Evolutionary conservation across 2,113 vertebrate species (phyloP), one percentile per base, ranked within the genome.

Genomic region (Corythaeola cristata): DNA sequence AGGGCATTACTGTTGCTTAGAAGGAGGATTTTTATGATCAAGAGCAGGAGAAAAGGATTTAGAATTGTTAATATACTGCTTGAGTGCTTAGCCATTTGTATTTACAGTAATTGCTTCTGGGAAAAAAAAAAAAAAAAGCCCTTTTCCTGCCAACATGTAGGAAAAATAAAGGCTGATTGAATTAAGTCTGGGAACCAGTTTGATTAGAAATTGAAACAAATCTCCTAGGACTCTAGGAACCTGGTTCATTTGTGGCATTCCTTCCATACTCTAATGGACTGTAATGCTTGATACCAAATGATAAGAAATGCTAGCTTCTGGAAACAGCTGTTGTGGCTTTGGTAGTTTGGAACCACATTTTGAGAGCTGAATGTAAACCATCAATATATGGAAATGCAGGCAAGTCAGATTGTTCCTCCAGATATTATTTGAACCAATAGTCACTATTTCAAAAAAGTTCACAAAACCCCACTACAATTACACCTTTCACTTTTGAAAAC

Each of bases 191-290:
- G 89, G 89, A 96, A 96, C 80, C 87, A 97, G 94, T 97, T 97
- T 97, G 97, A 97, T 97, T 97, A 97, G 93, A 91, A 95, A 94
- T 88, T 89, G 95, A 97, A 97, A 95, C 89, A 89, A 95, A 97
- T 97, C 95, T 97, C 89, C 59, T 59, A 91, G 93, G 95, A 94
- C 74, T 93, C 47, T 62, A 89, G 90, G 88, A 97, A 92, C 63
- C 10, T 72, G 26, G 83, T 96, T 97, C 82, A 81, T 95, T 96
- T 96, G 73, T 86, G 47, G 49, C 90, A 96, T 97, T 97, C 93
- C 71, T 97, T 95, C 94, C 79, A 55, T 93, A 91, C 81, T 89
- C 88, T 94, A 89, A 94, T 79, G 56, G 79, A 78, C 93, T 95
- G 63, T 82, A 60, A 95, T 94, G 95, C 94, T 76, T 83, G 90